Percentiles rank a stretch among this genome's conserved stretches.
Evolutionary conservation across 1,140 invertebrate species (phyloP).

Genomic region (Drosophila elegans): DNA sequence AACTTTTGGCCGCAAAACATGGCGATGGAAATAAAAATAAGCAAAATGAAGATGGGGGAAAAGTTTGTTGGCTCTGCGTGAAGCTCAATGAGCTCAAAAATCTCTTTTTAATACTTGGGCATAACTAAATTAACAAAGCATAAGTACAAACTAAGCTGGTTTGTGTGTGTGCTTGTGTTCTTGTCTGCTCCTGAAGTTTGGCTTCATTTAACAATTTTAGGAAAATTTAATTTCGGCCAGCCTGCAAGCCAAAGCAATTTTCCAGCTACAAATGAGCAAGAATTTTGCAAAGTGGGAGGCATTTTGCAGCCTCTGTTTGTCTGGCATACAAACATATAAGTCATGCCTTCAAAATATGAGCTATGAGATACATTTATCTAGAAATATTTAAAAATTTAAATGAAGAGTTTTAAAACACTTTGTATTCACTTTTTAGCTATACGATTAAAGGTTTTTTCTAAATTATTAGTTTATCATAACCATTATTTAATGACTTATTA

Average conservation of each 20-base stretch:
- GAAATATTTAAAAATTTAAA: no score
- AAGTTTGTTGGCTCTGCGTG: constrained; percentile 57
- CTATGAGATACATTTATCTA: no score
- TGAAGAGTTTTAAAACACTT: no score
- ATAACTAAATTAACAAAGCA: constrained; percentile 75
- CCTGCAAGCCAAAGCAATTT: constrained; percentile 47
- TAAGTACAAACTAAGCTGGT: constrained; percentile 46
- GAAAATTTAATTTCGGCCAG: constrained; percentile 60
- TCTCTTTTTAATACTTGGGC: constrained; percentile 79
- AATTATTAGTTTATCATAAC: no score
- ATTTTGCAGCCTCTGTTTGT: not conserved
- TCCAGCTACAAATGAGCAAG: constrained; percentile 16
- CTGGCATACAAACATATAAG: constrained; percentile 4
- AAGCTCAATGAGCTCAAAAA: constrained; percentile 76
- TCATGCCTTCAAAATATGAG: not conserved
- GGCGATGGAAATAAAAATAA: not conserved
- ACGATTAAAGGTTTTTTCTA: no score
- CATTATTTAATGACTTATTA: no score
- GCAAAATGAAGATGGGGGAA: constrained; percentile 29
- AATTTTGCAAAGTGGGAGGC: not conserved
- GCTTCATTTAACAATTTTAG: constrained; percentile 61
- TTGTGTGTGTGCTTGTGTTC: constrained; percentile 22
- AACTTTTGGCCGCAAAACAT: constrained; percentile 12
- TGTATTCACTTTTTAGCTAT: no score
- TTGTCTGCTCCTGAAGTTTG: constrained; percentile 22